A percentile compares a stretch with the other conserved stretches of the same genome.
These are phyloP conservation scores for Patella pellucida DNA, from an alignment of 2,888 invertebrate genomes.

Conservation along the genomic window DNA sequence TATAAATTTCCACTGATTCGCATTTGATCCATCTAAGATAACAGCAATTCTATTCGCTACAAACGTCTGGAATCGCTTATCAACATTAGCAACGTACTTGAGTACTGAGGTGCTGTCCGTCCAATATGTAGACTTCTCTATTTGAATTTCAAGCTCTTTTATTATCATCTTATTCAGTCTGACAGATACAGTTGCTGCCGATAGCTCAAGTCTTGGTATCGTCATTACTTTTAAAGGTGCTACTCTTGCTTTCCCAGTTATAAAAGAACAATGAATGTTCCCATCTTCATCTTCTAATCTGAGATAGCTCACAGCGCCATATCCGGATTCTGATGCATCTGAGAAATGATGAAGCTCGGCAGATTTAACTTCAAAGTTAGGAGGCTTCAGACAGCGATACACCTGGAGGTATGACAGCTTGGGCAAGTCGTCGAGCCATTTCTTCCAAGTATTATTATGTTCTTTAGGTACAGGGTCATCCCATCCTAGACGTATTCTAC, in stretches of 20 bases:
- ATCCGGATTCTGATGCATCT: slow-evolving; percentile 18
- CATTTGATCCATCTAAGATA: slow-evolving; percentile 12
- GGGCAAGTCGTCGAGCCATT: not conserved
- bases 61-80: slow-evolving; percentile 16
- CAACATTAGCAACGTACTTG: slow-evolving; percentile 10
- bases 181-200: slow-evolving; percentile 16
- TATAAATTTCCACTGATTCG: not conserved
- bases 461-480: slow-evolving; percentile 21
- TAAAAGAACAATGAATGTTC: slow-evolving; percentile 12
- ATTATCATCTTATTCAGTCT: slow-evolving; percentile 5
- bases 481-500: slow-evolving; percentile 14
- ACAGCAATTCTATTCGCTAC: no score
- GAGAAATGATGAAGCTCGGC: slow-evolving; percentile 21
- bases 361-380: not conserved
- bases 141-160: not conserved
- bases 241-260: slow-evolving; percentile 18
- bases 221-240: slow-evolving; percentile 21
- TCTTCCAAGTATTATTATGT: not conserved
- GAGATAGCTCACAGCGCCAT: slow-evolving; percentile 19
- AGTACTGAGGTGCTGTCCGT: no score
- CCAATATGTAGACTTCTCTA: slow-evolving; percentile 15
- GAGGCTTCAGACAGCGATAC: slow-evolving; percentile 18
- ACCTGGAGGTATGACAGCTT: not conserved
- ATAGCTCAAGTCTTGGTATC: slow-evolving; percentile 22
- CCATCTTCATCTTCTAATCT: slow-evolving; percentile 8